Conservation (phyloP, 1,140 invertebrate genomes). For the Procambarus virginalis region DNA sequence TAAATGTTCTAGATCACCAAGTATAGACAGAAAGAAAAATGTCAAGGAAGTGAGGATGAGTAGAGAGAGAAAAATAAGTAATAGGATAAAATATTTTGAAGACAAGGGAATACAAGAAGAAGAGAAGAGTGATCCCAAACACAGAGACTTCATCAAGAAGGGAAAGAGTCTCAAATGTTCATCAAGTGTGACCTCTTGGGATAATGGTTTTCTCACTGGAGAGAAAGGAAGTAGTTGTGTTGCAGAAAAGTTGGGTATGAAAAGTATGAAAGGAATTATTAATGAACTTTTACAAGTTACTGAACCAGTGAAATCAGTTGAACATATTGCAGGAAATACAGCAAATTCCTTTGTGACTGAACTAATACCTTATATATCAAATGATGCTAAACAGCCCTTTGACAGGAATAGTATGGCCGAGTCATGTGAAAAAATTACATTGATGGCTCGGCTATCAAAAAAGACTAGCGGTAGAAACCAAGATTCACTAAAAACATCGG, state of each 20-base stretch:
- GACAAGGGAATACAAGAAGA: background rate
- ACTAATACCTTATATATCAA: too few relatives aligned
- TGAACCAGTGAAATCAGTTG: background rate
- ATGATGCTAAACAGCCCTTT: too few relatives aligned
- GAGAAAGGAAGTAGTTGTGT: background rate
- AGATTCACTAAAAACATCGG: background rate
- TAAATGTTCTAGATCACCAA: background rate
- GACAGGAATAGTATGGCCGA: background rate
- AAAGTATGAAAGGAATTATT: background rate
- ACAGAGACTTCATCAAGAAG: background rate
- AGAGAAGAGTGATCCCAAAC: background rate
- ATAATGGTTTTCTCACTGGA: background rate
- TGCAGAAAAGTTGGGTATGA: background rate
- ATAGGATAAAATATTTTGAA: background rate
- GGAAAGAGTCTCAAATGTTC: background rate
- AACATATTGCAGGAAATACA: background rate
- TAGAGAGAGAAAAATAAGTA: background rate
- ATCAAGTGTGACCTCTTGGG: background rate
- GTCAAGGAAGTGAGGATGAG: background rate
- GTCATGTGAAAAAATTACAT: background rate
- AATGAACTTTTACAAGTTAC: background rate
- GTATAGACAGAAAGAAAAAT: background rate
- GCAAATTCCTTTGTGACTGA: background rate
- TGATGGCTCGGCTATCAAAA: background rate
- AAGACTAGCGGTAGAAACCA: background rate